Evolutionary conservation across 2,113 vertebrate species (phyloP).

Genomic region (Sapayoa aenigma): DNA sequence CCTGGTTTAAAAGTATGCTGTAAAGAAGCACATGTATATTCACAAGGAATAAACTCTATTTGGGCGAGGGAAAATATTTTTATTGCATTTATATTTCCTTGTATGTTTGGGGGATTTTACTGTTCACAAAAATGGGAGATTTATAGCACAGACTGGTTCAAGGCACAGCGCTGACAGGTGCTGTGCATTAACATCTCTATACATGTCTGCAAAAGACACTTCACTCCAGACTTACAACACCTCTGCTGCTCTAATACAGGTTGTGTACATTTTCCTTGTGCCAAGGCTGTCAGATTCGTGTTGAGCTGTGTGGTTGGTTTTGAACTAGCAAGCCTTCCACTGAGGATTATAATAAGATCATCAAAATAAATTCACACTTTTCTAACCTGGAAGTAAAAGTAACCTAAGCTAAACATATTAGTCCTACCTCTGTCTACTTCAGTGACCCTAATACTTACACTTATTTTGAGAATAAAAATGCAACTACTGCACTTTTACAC

Average conservation of each 20-base stretch:
- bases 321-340: not conserved
- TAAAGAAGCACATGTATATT: not conserved
- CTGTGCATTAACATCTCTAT: not conserved
- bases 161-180: not conserved
- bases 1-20: not conserved
- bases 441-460: not conserved
- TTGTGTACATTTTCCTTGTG: not conserved
- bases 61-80: not conserved
- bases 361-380: not conserved
- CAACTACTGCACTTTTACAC: not conserved
- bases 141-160: not conserved
- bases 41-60: not conserved
- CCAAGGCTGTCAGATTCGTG: not conserved
- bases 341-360: not conserved
- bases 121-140: not conserved
- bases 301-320: not conserved
- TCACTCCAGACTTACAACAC: not conserved
- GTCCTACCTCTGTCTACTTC: not conserved
- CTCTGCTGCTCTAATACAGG: not conserved
- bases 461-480: not conserved
- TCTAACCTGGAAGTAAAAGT: not conserved
- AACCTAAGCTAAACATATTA: not conserved
- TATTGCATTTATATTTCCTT: not conserved
- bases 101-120: not conserved
- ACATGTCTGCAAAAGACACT: not conserved